These are phyloP conservation scores for Clunio marinus DNA, from an alignment of 2,888 invertebrate species.

Conservation along the genomic window DNA sequence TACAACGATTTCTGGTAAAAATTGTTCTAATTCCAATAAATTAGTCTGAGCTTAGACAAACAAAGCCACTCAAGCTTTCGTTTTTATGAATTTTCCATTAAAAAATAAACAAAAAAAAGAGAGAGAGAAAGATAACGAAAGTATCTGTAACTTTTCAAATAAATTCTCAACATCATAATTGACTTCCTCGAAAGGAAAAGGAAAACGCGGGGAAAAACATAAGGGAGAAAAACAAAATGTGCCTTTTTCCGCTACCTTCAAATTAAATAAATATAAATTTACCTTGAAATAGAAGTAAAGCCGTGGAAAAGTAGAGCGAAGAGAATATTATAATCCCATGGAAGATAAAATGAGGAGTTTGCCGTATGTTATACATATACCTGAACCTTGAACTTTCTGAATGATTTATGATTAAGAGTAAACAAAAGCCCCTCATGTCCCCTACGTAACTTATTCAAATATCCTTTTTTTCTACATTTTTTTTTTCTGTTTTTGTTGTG, in stretches of 20 bases:
- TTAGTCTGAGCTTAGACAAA: background rate
- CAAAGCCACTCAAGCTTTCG: background rate
- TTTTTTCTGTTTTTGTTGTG: too few species aligned
- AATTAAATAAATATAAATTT: conserved; percentile 36
- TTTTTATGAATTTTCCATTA: background rate
- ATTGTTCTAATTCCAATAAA: conserved; percentile 1
- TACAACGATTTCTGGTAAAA: background rate
- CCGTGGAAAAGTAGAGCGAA: background rate
- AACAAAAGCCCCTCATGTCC: conserved; percentile 20
- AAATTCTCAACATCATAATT: conserved; percentile 22
- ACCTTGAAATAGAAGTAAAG: conserved; percentile 16
- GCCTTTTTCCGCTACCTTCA: conserved; percentile 18
- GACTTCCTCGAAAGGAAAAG: conserved; percentile 15
- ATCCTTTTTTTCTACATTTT: background rate
- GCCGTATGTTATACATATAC: background rate
- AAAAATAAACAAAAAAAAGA: background rate
- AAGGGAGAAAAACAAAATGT: background rate
- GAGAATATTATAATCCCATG: conserved; percentile 17
- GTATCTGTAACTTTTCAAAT: background rate
- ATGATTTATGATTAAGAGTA: conserved; percentile 36
- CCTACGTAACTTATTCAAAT: conserved; percentile 11
- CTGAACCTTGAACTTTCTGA: conserved; percentile 37
- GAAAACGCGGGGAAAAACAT: background rate
- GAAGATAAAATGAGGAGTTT: conserved; percentile 11
- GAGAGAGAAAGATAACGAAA: background rate